phyloP scores from a whole-genome alignment of 2,113 vertebrate genomes.

The Carettochelys insculpta region DNA sequence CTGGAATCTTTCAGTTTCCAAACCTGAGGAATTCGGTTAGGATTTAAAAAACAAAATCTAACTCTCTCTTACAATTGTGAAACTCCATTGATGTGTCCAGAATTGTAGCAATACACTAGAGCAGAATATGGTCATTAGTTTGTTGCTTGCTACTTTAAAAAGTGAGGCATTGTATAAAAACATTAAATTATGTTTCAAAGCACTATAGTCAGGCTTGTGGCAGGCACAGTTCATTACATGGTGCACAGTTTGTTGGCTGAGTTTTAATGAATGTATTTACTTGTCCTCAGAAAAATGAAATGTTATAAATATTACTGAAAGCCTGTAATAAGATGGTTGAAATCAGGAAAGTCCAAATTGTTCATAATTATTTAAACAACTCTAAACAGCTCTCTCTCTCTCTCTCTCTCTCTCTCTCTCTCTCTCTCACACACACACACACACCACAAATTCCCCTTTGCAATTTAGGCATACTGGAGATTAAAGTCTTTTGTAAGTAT shows the following conservation, averaged over 20 bases:
- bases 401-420: not conserved
- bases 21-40: not conserved
- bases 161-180: fast-evolving
- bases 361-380: not conserved
- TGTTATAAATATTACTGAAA: fast-evolving
- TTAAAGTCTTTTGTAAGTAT: conserved; percentile 39
- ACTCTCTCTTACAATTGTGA: not conserved
- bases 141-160: not conserved
- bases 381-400: not conserved
- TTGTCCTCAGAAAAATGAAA: not conserved
- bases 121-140: fast-evolving
- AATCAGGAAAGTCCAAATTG: not conserved
- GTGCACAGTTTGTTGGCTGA: not conserved
- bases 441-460: conserved; percentile 16
- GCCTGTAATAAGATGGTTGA: not conserved
- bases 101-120: fast-evolving
- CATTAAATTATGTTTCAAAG: not conserved
- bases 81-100: not conserved
- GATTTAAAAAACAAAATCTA: not conserved
- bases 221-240: not conserved
- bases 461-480: not conserved
- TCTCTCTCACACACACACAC: not conserved
- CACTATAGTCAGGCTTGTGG: not conserved
- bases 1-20: not conserved
- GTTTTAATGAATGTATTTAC: not conserved